These are phyloP conservation scores for Tachysurus fulvidraco DNA, from an alignment of 2,113 vertebrate genomes.

Conservation along the genomic window DNA sequence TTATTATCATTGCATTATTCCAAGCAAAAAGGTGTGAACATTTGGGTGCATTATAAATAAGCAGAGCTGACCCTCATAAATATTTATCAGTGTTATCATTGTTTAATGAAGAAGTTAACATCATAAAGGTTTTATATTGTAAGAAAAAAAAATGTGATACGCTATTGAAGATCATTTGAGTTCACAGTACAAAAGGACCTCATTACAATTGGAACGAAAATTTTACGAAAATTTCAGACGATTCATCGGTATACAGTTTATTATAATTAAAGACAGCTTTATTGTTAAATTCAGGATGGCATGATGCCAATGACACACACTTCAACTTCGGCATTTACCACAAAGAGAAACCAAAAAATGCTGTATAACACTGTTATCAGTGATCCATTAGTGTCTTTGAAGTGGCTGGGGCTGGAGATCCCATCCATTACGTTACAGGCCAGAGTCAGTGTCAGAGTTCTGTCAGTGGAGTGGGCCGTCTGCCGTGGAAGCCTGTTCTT, in stretches of 20 bases:
- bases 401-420: conserved; percentile 53
- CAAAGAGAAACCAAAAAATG: conserved; percentile 41
- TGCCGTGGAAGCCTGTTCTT: conserved; percentile 70
- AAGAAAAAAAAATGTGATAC: background rate
- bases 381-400: conserved; percentile 57
- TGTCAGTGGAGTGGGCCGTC: conserved; percentile 50
- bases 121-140: background rate
- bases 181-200: background rate
- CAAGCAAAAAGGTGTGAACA: conserved; percentile 28
- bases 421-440: conserved; percentile 54
- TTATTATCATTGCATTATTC: background rate
- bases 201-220: background rate
- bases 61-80: background rate
- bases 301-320: conserved; percentile 40
- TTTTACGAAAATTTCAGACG: background rate
- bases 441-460: conserved; percentile 43
- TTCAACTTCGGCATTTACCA: conserved; percentile 35
- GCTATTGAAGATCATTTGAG: background rate
- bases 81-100: background rate
- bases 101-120: background rate
- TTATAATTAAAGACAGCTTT: background rate
- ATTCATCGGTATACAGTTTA: background rate
- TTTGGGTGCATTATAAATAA: conserved; percentile 10
- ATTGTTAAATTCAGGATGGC: conserved; percentile 28
- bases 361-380: conserved; percentile 56